Percentiles rank a stretch among this genome's conserved stretches.
Evolutionary conservation across 2,113 vertebrate species (phyloP).

Genomic region (Carassius auratus): DNA sequence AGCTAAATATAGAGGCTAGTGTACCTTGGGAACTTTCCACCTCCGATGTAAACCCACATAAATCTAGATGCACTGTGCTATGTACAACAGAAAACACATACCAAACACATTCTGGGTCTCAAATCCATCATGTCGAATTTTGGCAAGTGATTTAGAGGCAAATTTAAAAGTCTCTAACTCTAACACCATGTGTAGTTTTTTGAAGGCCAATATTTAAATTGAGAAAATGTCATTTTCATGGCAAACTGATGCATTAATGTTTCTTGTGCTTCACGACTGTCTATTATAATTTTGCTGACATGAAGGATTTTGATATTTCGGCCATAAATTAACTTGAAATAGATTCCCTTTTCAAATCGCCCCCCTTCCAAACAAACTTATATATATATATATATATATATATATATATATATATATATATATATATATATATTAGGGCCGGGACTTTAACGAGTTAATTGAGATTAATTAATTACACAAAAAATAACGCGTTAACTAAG

Average conservation of each 20-base stretch:
- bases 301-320: constrained; percentile 19
- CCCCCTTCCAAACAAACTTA: background rate
- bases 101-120: constrained; percentile 2
- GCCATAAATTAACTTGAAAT: background rate
- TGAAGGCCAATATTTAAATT: background rate
- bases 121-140: constrained; percentile 10
- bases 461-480: too few species aligned
- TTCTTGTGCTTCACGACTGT: background rate
- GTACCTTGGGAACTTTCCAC: background rate
- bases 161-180: background rate
- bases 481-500: too few species aligned
- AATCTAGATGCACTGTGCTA: constrained; percentile 16
- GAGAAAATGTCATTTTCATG: background rate
- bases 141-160: constrained; percentile 29
- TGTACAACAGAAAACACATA: constrained; percentile 16
- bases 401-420: too few species aligned
- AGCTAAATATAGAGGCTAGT: constrained; percentile 10
- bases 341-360: background rate
- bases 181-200: background rate
- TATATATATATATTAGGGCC: too few species aligned
- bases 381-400: too few species aligned
- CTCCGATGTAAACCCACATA: background rate
- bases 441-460: too few species aligned
- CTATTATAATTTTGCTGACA: constrained; percentile 18
- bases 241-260: constrained; percentile 11